Evolutionary conservation across 2,113 vertebrate species (phyloP).

Genomic region (Hipposideros armiger): DNA sequence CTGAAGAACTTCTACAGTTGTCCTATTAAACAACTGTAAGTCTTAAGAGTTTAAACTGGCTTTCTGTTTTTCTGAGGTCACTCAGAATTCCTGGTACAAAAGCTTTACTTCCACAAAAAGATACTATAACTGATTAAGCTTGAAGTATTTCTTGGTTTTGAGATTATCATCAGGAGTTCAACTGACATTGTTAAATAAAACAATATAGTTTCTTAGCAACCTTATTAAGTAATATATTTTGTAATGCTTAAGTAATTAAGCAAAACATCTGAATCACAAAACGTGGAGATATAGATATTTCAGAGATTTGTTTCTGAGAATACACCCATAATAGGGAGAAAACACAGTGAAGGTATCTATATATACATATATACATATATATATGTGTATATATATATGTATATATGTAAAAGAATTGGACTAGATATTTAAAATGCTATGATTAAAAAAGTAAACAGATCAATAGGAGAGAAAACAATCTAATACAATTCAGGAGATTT

Average conservation of each 20-base stretch:
- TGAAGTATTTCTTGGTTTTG: slow-evolving; percentile 3
- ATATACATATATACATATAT: background rate
- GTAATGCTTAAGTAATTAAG: background rate
- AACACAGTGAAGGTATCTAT: too few relatives aligned
- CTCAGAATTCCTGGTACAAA: background rate
- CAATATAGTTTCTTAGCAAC: background rate
- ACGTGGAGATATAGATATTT: background rate
- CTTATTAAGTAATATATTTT: slow-evolving; percentile 5
- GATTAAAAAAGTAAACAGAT: background rate
- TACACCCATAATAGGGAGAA: background rate
- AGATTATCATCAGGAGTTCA: background rate
- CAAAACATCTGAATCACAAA: background rate
- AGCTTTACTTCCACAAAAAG: background rate
- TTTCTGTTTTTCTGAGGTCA: background rate
- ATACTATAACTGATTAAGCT: background rate
- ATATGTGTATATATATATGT: background rate
- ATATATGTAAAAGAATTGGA: background rate
- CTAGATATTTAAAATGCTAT: background rate
- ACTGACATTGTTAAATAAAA: background rate
- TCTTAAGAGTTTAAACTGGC: background rate
- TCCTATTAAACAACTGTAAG: background rate
- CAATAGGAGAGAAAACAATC: background rate
- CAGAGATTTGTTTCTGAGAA: slow-evolving; percentile 6
- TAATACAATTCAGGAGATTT: background rate
- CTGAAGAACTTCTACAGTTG: background rate